These are phyloP conservation scores for Heliconius congener DNA, from an alignment of 1,140 invertebrate genomes.

Conservation along the genomic window DNA sequence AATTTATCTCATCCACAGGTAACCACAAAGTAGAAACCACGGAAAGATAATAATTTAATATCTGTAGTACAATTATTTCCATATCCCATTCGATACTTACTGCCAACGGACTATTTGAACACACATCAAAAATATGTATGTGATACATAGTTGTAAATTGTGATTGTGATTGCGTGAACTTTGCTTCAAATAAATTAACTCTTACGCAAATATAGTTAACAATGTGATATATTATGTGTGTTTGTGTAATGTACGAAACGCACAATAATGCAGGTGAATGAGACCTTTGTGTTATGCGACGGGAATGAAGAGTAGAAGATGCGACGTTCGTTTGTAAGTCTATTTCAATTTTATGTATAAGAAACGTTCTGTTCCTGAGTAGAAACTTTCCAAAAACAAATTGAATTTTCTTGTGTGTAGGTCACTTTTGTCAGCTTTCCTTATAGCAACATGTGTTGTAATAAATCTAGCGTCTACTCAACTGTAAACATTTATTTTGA, in stretches of 20 bases:
- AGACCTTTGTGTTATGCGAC: constrained; percentile 17
- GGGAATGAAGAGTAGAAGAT: constrained; percentile 1
- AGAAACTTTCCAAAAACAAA: background rate
- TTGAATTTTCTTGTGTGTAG: background rate
- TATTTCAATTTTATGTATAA: background rate
- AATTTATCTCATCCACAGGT: constrained; percentile 46
- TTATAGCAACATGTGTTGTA: background rate
- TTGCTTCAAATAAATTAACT: constrained; percentile 23
- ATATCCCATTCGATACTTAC: constrained; percentile 61
- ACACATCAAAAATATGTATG: constrained; percentile 51
- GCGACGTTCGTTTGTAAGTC: background rate
- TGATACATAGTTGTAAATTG: constrained; percentile 48
- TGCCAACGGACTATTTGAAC: constrained; percentile 51
- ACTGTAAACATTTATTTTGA: background rate
- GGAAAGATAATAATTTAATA: constrained; percentile 48
- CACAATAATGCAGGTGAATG: constrained; percentile 9
- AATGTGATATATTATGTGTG: constrained; percentile 9
- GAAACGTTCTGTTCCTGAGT: background rate
- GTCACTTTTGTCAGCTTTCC: background rate
- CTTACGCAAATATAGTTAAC: background rate
- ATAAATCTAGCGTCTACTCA: background rate
- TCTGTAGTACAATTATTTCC: constrained; percentile 72
- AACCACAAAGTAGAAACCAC: constrained; percentile 48
- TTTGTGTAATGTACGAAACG: constrained; percentile 13
- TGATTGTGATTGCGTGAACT: constrained; percentile 18